Percentiles rank a stretch among this genome's conserved stretches.
Evolutionary conservation across 2,797 vertebrate genomes (phyloP).

Genomic region (Molossus alvarezi): DNA sequence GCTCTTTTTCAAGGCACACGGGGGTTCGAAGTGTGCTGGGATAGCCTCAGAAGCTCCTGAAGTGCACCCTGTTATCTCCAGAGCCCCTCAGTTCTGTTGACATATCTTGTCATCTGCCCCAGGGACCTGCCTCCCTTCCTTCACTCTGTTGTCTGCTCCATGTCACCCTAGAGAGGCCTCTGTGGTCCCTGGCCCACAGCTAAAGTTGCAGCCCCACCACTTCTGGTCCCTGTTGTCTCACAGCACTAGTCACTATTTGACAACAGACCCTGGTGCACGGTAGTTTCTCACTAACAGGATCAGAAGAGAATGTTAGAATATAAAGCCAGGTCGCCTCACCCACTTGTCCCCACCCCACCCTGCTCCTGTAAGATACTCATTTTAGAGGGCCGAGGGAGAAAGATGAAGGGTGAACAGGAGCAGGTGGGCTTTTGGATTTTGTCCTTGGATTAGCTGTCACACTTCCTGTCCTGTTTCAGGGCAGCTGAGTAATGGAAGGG

Average conservation of each 20-base stretch:
- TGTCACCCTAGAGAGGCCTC: not conserved
- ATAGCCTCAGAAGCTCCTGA: not conserved
- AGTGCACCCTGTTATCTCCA: not conserved
- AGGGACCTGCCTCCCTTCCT: not conserved
- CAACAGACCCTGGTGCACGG: not conserved
- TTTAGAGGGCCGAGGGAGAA: not conserved
- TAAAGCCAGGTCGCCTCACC: not conserved
- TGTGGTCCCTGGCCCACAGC: too few species aligned
- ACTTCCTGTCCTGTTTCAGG: not conserved
- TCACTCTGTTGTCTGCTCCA: not conserved
- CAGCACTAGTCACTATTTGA: not conserved
- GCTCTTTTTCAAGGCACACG: not conserved
- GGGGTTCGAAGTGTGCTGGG: not conserved
- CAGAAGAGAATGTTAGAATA: not conserved
- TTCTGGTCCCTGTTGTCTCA: not conserved
- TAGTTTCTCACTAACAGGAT: not conserved
- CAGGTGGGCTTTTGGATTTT: not conserved
- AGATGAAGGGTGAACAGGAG: not conserved
- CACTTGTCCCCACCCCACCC: not conserved
- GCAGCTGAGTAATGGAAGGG: not conserved
- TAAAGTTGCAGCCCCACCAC: not conserved
- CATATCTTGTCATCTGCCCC: not conserved
- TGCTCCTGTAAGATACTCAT: too few species aligned
- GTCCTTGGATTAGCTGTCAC: not conserved
- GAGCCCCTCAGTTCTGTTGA: not conserved